A percentile compares a stretch with the other conserved stretches of the same genome.
Evolutionary conservation across 2,797 vertebrate genomes (phyloP).

Genomic region (Astyanax mexicanus): DNA sequence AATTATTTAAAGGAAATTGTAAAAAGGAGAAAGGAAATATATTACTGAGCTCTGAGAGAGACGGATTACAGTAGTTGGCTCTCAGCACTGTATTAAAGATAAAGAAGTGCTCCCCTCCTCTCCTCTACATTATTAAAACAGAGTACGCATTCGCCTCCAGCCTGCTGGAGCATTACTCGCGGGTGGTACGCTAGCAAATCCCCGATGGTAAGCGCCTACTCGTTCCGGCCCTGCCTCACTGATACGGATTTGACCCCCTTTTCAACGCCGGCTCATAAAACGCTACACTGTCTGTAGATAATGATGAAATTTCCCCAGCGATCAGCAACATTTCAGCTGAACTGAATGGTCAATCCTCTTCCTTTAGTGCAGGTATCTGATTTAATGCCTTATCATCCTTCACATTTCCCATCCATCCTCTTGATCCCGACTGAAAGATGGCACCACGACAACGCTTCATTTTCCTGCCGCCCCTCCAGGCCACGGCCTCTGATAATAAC

Average conservation of each 20-base stretch:
- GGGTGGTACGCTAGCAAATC: not conserved
- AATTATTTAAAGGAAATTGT: not conserved
- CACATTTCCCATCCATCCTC: not conserved
- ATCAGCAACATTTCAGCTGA: not conserved
- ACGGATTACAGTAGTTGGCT: not conserved
- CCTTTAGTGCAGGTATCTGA: conserved; percentile 9
- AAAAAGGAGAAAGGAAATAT: conserved; percentile 4
- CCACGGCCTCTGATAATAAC: not conserved
- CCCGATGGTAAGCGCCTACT: not conserved
- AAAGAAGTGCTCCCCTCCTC: not conserved
- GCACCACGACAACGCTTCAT: not conserved
- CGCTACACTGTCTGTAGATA: not conserved
- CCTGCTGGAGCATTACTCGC: not conserved
- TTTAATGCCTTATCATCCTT: not conserved
- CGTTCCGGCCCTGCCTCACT: not conserved
- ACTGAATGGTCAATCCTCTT: conserved; percentile 16
- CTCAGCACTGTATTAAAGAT: not conserved
- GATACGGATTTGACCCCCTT: not conserved
- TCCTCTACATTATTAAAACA: conserved; percentile 23
- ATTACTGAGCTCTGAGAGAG: conserved; percentile 1
- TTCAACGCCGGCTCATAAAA: not conserved
- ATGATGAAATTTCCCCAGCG: conserved; percentile 8
- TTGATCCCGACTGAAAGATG: not conserved
- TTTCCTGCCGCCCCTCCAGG: not conserved
- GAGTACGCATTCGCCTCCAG: conserved; percentile 8